Evolutionary conservation across 2,888 invertebrate species (phyloP), one percentile per base, ranked within the genome.

Genomic region (Colostygia pectinataria): DNA sequence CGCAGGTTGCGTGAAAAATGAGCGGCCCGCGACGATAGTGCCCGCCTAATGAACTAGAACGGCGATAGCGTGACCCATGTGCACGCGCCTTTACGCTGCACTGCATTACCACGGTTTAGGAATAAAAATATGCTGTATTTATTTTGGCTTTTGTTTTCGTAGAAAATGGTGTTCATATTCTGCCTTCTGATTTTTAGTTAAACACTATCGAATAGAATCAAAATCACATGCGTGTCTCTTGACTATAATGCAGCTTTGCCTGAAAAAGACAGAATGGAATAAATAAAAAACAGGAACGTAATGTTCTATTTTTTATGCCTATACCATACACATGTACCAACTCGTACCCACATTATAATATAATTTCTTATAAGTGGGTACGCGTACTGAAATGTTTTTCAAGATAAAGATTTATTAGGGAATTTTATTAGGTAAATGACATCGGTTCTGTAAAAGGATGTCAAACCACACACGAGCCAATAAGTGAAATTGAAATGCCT

Each of bases 401-500:
- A 3, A 15, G 31, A 18, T 32, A 18, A 12, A 23, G 20, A 34
- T 23, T 20, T 10, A 23, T 3, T 8, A 23, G 18, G 32, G 20
- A 25, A 23, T 44, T 36, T 24, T 38, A 38, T 38, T 38, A 20
- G 7, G n/a, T 24, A 32, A 38, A 40, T 23, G 29, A 29, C 12
- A 40, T 47, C 34, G 33, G 15, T 32, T 28, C n/a, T 15, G 8
- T 39, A 34, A 80, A 81, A 81, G 78, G 79, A 83, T 82, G 84
- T 82, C 83, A 84, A 84, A 82, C 76, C 74, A 68, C 82, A 83
- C 82, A 83, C 80, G 82, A 77, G 80, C 83, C 86, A 87, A 86
- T 87, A 87, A 85, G 82, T 79, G 72, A 84, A 87, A 87, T 86
- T 85, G 86, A 80, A 85, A 85, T 83, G 79, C 78, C 83, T 80